Evolutionary conservation across 2,888 invertebrate species (phyloP), one percentile per base, ranked within the genome.

Genomic region (Spisula solida): DNA sequence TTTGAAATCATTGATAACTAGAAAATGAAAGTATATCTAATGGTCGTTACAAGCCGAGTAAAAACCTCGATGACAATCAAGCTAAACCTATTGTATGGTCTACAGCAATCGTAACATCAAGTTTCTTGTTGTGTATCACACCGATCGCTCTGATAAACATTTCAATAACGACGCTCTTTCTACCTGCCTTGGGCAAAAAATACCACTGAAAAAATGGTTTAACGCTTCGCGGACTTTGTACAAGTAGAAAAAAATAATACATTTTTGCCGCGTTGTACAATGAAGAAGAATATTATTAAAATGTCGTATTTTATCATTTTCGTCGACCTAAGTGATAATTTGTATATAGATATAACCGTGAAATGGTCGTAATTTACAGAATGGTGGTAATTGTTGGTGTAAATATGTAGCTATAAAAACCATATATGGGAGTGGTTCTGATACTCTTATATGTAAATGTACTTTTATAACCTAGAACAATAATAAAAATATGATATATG

Each of bases 151-250:
- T 78, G 89, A 87, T 89, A 89, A 87, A 81, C 79, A 89, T 87
- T 87, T 84, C 87, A 85, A 85, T 89, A 89, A 87, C 87, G 87
- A 82, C 82, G 85, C 79, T 56, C 84, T 89, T 87, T 89, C 86
- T 41, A n/a, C 2, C 85, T 85, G 56, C 79, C 79, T 34, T 85
- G 10, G 85, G 85, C 31, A 34, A 5, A 79, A 78, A 85, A 83
- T 85, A 85, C 79, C 85, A 41, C 78, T 79, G 55, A 47, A 81
- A 41, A 34, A 79, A 85, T 55, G 55, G 85, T 79, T 79, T 51
- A 31, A 85, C 85, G 85, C 85, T 85, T 85, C 85, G 56, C 16
- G 34, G 34, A 79, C 31, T 55, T 5, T 75, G 34, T 79, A 85
- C 34, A 84, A 2, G 51, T 12, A 75, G 14, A 70, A 66, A 70